A percentile compares a stretch with the other conserved stretches of the same genome.
These are phyloP conservation scores for Synanthedon myopaeformis DNA, from an alignment of 2,888 invertebrate species.

Conservation along the genomic window DNA sequence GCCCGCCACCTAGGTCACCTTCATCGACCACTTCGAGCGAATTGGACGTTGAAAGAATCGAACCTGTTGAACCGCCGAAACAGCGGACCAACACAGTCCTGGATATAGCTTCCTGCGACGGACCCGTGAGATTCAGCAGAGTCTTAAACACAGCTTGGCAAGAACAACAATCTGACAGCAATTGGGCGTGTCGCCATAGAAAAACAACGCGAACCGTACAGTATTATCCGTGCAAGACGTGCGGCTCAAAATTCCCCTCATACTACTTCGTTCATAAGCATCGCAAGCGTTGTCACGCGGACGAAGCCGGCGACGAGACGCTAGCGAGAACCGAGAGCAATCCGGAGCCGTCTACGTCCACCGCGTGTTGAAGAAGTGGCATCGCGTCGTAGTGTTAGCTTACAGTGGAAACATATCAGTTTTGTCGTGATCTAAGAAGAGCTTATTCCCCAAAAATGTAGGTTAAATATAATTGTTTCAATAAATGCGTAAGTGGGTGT, in stretches of 20 bases:
- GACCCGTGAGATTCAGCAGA: constrained; percentile 86
- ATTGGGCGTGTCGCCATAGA: constrained; percentile 87
- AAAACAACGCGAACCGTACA: constrained; percentile 85
- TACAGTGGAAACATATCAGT: constrained; percentile 16
- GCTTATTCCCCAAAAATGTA: constrained; percentile 20
- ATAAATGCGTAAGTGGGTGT: constrained; percentile 22
- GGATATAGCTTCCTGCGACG: constrained; percentile 93
- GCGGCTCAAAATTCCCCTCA: constrained; percentile 92
- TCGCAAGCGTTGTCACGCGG: constrained; percentile 85
- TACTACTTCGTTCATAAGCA: constrained; percentile 96
- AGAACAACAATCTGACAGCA: constrained; percentile 65
- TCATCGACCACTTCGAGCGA: constrained; percentile 55
- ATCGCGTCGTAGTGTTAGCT: neutral
- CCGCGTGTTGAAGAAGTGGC: constrained; percentile 17
- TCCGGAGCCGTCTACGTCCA: constrained; percentile 37
- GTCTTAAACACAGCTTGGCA: constrained; percentile 86
- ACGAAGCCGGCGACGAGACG: constrained; percentile 43
- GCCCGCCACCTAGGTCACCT: constrained; percentile 47
- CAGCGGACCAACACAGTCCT: constrained; percentile 68
- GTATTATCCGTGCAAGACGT: constrained; percentile 93
- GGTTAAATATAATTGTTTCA: constrained; percentile 21
- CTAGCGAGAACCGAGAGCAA: constrained; percentile 15
- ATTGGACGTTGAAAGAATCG: constrained; percentile 53
- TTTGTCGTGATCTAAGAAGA: constrained; percentile 26
- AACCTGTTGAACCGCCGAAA: constrained; percentile 32